These are phyloP conservation scores for Peromyscus leucopus DNA, from an alignment of 2,113 vertebrate genomes.

Conservation along the genomic window DNA sequence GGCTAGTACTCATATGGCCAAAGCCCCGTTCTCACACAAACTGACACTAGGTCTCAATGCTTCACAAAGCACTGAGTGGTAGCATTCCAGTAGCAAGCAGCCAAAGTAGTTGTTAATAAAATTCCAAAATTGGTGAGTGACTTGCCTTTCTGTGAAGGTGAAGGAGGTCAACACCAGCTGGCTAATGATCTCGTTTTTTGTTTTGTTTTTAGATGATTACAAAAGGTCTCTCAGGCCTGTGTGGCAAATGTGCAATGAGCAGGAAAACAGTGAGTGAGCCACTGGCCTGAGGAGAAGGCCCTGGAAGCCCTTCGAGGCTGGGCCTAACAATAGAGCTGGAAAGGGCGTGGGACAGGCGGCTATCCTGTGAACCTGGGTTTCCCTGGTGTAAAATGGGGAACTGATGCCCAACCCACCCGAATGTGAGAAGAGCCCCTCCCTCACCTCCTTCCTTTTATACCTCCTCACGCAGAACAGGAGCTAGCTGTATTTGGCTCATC, in stretches of 20 bases:
- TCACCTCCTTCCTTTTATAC: too few species aligned
- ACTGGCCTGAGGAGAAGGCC: not conserved
- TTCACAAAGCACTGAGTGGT: not conserved
- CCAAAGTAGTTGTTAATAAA: slow-evolving; percentile 4
- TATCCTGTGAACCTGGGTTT: not conserved
- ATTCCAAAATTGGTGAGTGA: not conserved
- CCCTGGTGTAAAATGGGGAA: not conserved
- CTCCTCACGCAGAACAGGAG: not conserved
- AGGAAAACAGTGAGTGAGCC: not conserved
- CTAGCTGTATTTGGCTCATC: slow-evolving; percentile 39
- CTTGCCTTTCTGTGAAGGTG: not conserved
- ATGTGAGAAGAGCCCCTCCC: not conserved
- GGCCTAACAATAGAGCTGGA: not conserved
- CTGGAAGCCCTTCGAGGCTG: not conserved
- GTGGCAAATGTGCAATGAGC: not conserved
- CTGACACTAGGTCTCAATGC: not conserved
- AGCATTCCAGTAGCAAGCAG: not conserved
- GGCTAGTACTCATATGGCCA: too few species aligned
- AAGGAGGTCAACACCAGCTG: not conserved
- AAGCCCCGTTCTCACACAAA: not conserved
- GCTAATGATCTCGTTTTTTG: not conserved
- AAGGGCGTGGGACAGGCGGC: not conserved
- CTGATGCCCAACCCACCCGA: not conserved
- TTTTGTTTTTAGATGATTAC: not conserved
- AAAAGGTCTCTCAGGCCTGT: not conserved